Evolutionary conservation across 2,113 vertebrate genomes (phyloP).

Genomic region (Lycocorax pyrrhopterus): DNA sequence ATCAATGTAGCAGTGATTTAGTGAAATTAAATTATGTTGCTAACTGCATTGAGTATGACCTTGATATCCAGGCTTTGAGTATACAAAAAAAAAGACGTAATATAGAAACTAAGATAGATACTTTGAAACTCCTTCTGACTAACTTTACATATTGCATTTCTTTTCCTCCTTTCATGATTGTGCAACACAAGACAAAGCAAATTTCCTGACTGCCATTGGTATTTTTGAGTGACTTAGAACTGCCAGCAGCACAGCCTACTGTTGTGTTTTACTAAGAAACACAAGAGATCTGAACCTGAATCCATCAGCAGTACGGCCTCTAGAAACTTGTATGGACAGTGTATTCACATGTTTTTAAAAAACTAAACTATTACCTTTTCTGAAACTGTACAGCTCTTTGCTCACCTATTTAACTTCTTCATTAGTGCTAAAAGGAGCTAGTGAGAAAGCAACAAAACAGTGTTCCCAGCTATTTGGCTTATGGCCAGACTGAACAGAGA

Average conservation of each 20-base stretch:
- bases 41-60: not conserved
- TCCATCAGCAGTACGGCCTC: not conserved
- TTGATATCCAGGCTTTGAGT: not conserved
- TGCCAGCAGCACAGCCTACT: not conserved
- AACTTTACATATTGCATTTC: not conserved
- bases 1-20: not conserved
- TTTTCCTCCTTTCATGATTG: not conserved
- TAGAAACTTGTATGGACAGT: not conserved
- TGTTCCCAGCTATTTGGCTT: not conserved
- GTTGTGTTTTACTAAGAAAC: not conserved
- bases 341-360: not conserved
- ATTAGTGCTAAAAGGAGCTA: not conserved
- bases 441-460: not conserved
- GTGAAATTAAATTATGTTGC: not conserved
- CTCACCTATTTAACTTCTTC: not conserved
- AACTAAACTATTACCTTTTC: not conserved
- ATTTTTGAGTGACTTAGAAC: not conserved
- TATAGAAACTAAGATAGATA: not conserved
- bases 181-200: not conserved
- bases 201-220: not conserved
- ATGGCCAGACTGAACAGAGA: not conserved
- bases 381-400: not conserved
- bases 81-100: not conserved
- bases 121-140: not conserved
- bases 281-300: not conserved